phyloP scores from a whole-genome alignment of 2,797 vertebrate genomes.

The Hybognathus amarus region DNA sequence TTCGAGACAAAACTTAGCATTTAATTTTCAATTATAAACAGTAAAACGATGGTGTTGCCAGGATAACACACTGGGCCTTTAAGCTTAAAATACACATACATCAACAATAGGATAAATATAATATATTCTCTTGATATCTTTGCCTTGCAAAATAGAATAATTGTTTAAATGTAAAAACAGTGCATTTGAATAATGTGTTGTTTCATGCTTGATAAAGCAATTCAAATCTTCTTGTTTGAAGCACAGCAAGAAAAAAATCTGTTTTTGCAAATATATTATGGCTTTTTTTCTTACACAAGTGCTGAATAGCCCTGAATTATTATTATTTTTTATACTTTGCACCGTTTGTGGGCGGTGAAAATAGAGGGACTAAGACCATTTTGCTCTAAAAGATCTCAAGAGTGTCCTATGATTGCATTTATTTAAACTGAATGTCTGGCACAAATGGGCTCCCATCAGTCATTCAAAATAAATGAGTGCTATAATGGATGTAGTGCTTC shows the following conservation, averaged over 20 bases:
- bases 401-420: constrained; percentile 17
- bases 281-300: neutral
- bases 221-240: neutral
- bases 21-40: neutral
- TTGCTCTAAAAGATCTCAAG: constrained; percentile 12
- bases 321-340: neutral
- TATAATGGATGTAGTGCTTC: constrained; percentile 19
- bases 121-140: neutral
- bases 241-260: too few relatives aligned
- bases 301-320: constrained; percentile 1
- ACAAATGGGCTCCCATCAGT: constrained; percentile 10
- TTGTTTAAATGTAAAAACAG: constrained; percentile 11
- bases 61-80: neutral
- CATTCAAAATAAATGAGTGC: constrained; percentile 21
- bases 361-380: neutral
- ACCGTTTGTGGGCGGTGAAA: neutral
- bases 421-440: constrained; percentile 13
- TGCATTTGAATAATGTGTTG: neutral
- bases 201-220: neutral
- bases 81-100: neutral
- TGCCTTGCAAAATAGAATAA: neutral
- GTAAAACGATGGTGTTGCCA: neutral
- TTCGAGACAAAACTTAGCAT: neutral
- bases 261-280: neutral
- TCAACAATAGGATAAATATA: neutral